Evolutionary conservation across 2,113 vertebrate genomes (phyloP), one percentile per base, ranked within the genome.

Genomic region (Campylomormyrus numenius): DNA sequence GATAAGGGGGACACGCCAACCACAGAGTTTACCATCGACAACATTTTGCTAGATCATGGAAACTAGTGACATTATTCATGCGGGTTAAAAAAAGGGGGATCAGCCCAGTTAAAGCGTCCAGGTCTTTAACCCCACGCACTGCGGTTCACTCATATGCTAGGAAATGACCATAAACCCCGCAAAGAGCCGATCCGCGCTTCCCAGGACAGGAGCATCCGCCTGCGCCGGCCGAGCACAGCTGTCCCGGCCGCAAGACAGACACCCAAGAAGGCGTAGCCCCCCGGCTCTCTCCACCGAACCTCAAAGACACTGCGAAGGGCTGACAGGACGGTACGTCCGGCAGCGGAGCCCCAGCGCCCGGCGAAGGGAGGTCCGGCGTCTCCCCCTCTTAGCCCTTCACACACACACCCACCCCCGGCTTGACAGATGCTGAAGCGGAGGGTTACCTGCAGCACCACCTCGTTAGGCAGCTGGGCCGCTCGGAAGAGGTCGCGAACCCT

Each of bases 401-500:
- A 31, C 8, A 19, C 45, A 85, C 50, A 66, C 49, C 35, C 42
- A n/a, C 66, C 13, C 13, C 35, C 13, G 3, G 35, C 56, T 9
- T 83, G 52, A 84, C 87, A 88, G 70, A 31, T 49, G 35, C 27
- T 88, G 46, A 48, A 84, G n/a, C 53, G 91, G 88, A 93, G 93
- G 90, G 92, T 95, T 56, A 98, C 98, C 98, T 99, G 98, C 90
- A 97, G 94, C 92, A 98, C 97, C 94, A 98, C 97, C 94, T 99
- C 98, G 95, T 94, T 97, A 91, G 97, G 97, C 52, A 99, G 96
- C 96, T 99, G 98, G 93, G 98, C 98, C 95, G 98, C 98, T 95
- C 98, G 96, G 96, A 99, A 98, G 88, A 99, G 97, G 95, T 99
- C 98, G 92, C 98, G 95, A 93, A 98, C 98, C 93, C 97, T 96